Conservation (phyloP, 2,888 invertebrate species). For the Dolichomitus sp. region DNA sequence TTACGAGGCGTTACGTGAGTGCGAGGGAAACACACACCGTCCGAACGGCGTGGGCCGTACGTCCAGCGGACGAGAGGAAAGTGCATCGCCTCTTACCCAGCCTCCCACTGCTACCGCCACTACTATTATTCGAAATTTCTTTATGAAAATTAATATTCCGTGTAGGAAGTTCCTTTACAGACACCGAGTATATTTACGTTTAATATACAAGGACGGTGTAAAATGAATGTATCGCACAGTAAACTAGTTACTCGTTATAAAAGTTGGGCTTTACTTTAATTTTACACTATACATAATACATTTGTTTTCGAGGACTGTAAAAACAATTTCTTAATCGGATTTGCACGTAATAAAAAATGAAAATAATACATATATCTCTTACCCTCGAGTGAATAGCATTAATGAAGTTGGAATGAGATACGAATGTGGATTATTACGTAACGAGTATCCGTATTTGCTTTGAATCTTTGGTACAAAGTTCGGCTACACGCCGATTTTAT, state of each 20-base stretch:
- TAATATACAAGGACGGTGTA: too few relatives aligned
- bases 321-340: neutral
- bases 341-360: neutral
- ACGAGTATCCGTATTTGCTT: conserved; percentile 7
- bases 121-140: neutral
- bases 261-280: too few relatives aligned
- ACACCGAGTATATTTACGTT: too few relatives aligned
- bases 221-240: too few relatives aligned
- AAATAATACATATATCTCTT: neutral
- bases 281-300: too few relatives aligned
- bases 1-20: conserved; percentile 50
- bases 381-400: neutral
- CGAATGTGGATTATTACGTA: conserved; percentile 13
- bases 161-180: too few relatives aligned
- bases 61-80: conserved; percentile 39
- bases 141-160: too few relatives aligned
- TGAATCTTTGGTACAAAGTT: conserved; percentile 40
- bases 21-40: conserved; percentile 2
- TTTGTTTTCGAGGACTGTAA: neutral
- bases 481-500: conserved; percentile 29
- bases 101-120: neutral
- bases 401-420: neutral
- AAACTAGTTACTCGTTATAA: too few relatives aligned
- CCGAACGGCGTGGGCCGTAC: conserved; percentile 15
- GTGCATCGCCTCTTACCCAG: conserved; percentile 26